A percentile compares a stretch with the other conserved stretches of the same genome.
phyloP scores from a whole-genome alignment of 1,140 invertebrate genomes.

The Nixonia krombeini region DNA sequence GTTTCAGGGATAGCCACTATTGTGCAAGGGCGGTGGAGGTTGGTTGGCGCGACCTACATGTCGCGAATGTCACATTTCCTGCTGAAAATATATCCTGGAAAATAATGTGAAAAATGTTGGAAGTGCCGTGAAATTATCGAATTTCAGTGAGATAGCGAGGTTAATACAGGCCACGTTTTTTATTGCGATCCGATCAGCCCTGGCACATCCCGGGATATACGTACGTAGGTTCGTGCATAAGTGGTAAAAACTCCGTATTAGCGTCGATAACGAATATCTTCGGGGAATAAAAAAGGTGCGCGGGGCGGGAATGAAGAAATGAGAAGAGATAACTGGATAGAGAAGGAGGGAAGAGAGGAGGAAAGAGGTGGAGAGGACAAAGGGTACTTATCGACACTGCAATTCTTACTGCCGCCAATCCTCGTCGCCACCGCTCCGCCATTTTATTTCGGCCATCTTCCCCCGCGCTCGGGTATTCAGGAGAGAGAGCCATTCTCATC shows the following conservation, averaged over 20 bases:
- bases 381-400: conserved; percentile 58
- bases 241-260: conserved; percentile 40
- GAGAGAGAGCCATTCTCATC: conserved; percentile 31
- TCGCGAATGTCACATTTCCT: too few species aligned
- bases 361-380: conserved; percentile 37
- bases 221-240: conserved; percentile 3
- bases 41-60: too few species aligned
- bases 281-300: conserved; percentile 17
- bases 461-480: conserved; percentile 11
- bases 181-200: conserved; percentile 17
- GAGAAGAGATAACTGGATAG: conserved; percentile 18
- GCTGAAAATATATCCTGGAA: too few species aligned
- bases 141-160: conserved; percentile 23
- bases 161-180: conserved; percentile 34
- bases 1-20: too few species aligned
- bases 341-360: conserved; percentile 24
- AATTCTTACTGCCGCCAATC: conserved; percentile 17
- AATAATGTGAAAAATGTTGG: conserved; percentile 40
- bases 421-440: conserved; percentile 8
- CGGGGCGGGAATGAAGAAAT: conserved; percentile 13
- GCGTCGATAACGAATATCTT: conserved; percentile 55
- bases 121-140: conserved; percentile 36
- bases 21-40: too few species aligned
- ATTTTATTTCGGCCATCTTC: conserved; percentile 21
- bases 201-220: not conserved